A percentile compares a stretch with the other conserved stretches of the same genome.
These are phyloP conservation scores for Drosophila cracens DNA, from an alignment of 2,888 invertebrate genomes.

Conservation along the genomic window DNA sequence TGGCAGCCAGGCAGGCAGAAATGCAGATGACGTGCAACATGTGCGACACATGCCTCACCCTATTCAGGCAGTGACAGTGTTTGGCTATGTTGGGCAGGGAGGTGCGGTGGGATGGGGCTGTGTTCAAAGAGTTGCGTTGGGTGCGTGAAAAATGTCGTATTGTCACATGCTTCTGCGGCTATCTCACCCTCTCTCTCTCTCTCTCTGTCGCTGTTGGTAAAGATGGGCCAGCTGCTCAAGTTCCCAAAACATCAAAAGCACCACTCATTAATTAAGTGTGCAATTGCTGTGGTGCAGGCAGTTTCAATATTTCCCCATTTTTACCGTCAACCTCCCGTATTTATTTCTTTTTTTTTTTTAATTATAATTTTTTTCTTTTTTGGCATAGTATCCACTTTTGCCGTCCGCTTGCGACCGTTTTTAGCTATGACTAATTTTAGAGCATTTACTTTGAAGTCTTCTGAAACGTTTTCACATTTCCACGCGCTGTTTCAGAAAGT, in stretches of 20 bases:
- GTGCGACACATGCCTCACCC: constrained; percentile 67
- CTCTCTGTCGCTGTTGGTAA: background rate
- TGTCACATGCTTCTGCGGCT: constrained; percentile 64
- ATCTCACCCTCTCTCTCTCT: background rate
- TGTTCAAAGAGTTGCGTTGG: constrained; percentile 70
- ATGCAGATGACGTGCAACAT: constrained; percentile 50
- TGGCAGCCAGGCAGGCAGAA: constrained; percentile 9
- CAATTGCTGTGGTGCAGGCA: constrained; percentile 66
- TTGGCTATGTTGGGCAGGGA: constrained; percentile 14
- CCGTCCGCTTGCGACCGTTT: constrained; percentile 43
- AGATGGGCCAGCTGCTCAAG: constrained; percentile 60
- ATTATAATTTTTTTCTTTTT: constrained; percentile 34
- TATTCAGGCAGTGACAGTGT: constrained; percentile 25
- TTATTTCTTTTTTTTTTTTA: constrained; percentile 13
- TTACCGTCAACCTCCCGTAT: constrained; percentile 39
- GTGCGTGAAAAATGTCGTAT: constrained; percentile 76
- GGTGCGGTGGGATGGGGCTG: constrained; percentile 20
- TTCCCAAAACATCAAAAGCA: constrained; percentile 77
- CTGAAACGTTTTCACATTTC: constrained; percentile 39
- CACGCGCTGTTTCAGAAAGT: background rate
- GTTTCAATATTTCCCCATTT: constrained; percentile 27
- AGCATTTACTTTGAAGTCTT: constrained; percentile 70
- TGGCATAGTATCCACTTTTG: constrained; percentile 54
- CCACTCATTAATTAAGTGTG: constrained; percentile 84
- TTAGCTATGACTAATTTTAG: constrained; percentile 68